Base-by-base conservation (phyloP, 2,888 invertebrate species). In the Gymnoscelis rufifasciata region DNA sequence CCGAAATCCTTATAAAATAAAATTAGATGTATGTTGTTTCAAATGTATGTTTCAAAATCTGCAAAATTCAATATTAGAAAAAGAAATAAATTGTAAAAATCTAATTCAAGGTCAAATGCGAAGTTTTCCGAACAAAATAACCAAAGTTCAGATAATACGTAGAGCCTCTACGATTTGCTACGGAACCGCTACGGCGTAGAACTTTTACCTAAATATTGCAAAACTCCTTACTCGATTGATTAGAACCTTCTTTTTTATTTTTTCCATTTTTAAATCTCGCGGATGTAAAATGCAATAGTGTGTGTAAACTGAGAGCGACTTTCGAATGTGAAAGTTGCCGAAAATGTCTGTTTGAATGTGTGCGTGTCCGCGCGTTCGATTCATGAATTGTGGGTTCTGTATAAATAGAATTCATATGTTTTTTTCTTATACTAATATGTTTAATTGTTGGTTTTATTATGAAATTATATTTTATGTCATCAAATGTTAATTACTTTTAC, bases 301-400 rank as follows among this genome's bases (percentile, higher is more conserved):
- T 33, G 7, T 10, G 14, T 15, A 15, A 35, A 10, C 24, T 23
- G 14, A 33, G 33, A 13, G 15, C 51, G 54, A 69, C 71, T 72
- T 72, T 72, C 71, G 57, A 68, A 68, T 54, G 72, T 62, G 72
- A 72, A 72, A 72, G 72, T 70, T 54, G 58, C 56, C 58, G 37
- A 57, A 55, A 52, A 47, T 56, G 15, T 49, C 52, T 52, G 14
- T 35, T 35, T 35, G 11, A 11, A 11, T 59, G 62, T 56, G 57
- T 60, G 64, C 53, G 62, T 56, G 58, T 6, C 60, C 54, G 64
- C 63, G 64, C 38, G 52, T 29, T 54, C 60, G 56, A 57, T 65
- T 59, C 69, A 68, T 65, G 62, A 61, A 69, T 4, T 2, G 24
- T 15, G 31, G 51, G 51, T 54, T 54, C 54, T 28, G 54, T 38